Percentiles rank a stretch among this genome's conserved stretches.
Conservation (phyloP, 1,140 invertebrate species). For the Cardiocondyla obscurior region DNA sequence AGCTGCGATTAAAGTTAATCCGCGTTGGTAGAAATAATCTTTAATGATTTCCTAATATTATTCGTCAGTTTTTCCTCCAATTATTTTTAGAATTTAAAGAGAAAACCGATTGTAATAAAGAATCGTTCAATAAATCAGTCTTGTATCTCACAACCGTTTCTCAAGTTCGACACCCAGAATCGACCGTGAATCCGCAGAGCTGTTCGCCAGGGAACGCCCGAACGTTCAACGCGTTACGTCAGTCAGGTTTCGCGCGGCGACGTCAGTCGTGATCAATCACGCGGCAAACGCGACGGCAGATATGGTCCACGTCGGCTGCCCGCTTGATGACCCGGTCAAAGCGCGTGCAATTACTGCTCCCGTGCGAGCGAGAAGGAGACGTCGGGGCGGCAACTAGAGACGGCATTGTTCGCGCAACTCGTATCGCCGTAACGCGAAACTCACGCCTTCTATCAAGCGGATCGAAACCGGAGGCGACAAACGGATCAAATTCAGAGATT, state of each 20-base stretch:
- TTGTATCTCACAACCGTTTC: too few species aligned
- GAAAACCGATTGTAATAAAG: too few species aligned
- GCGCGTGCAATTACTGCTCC: slow-evolving; percentile 2
- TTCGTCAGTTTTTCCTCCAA: too few species aligned
- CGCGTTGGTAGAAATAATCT: too few species aligned
- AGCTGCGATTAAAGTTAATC: too few species aligned
- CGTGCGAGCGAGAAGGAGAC: background rate
- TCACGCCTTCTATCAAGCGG: background rate
- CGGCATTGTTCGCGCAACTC: background rate
- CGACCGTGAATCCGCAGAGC: slow-evolving; percentile 2
- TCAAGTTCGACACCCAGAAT: background rate
- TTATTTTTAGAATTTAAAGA: too few species aligned
- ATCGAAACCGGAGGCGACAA: background rate
- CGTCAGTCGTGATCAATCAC: slow-evolving; percentile 51
- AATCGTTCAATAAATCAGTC: too few species aligned
- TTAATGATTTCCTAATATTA: too few species aligned
- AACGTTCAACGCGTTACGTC: slow-evolving; percentile 40
- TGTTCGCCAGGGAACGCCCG: slow-evolving; percentile 13
- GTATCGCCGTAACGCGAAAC: background rate
- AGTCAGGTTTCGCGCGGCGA: slow-evolving; percentile 43
- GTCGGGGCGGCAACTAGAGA: background rate
- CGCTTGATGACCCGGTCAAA: slow-evolving; percentile 14
- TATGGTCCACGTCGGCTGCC: slow-evolving; percentile 29
- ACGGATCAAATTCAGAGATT: background rate
- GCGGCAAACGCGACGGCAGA: slow-evolving; percentile 22